These are phyloP conservation scores for Episyrphus balteatus DNA, from an alignment of 1,140 invertebrate genomes.

Conservation along the genomic window DNA sequence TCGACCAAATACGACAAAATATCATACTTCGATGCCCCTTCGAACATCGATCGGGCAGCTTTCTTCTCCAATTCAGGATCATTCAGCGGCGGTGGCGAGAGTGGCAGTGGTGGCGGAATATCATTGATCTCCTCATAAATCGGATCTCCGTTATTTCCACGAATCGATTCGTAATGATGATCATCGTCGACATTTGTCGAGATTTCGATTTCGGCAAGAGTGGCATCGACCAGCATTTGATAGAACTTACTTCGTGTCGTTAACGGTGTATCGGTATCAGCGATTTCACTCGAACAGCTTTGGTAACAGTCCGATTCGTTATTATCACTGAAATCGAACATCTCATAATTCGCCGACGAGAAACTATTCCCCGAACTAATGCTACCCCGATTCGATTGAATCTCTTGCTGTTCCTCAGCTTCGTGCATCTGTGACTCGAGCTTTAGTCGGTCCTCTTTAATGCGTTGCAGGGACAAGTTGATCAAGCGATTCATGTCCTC, in stretches of 20 bases:
- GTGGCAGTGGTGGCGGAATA: slow-evolving; percentile 61
- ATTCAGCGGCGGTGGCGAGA: slow-evolving; percentile 57
- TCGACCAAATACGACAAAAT: slow-evolving; percentile 79
- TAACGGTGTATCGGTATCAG: slow-evolving; percentile 40
- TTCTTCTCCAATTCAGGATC: slow-evolving; percentile 52
- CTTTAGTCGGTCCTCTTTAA: slow-evolving; percentile 38
- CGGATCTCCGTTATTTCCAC: slow-evolving; percentile 56
- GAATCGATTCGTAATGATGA: slow-evolving; percentile 68
- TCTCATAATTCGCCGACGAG: slow-evolving; percentile 40
- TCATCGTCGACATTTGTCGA: slow-evolving; percentile 43
- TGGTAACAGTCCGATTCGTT: slow-evolving; percentile 55
- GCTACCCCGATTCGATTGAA: slow-evolving; percentile 33
- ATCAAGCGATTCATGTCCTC: slow-evolving; percentile 46
- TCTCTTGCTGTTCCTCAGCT: slow-evolving; percentile 25
- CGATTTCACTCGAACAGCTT: slow-evolving; percentile 46
- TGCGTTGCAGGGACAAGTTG: slow-evolving; percentile 42
- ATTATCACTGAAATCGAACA: slow-evolving; percentile 37
- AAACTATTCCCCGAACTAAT: slow-evolving; percentile 42
- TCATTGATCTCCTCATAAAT: slow-evolving; percentile 81
- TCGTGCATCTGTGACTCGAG: background rate
- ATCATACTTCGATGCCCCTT: slow-evolving; percentile 77
- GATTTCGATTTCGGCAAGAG: slow-evolving; percentile 49
- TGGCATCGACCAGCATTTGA: slow-evolving; percentile 53
- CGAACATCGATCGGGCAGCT: slow-evolving; percentile 61
- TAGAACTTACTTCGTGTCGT: slow-evolving; percentile 52